Evolutionary conservation across 1,140 invertebrate genomes (phyloP).

Genomic region (Geopemphigus sp.): DNA sequence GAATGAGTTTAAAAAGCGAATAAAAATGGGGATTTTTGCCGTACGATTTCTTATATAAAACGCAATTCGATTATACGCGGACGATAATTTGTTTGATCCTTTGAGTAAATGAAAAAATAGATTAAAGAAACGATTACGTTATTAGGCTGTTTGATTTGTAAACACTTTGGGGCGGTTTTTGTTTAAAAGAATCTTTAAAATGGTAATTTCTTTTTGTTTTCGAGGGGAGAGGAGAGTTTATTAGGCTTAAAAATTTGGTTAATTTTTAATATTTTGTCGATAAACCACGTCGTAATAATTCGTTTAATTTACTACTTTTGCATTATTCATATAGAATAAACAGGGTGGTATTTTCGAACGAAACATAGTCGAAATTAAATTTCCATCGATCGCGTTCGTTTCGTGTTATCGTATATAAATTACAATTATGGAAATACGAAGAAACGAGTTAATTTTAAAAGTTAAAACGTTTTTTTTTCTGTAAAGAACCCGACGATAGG

Average conservation of each 20-base stretch:
- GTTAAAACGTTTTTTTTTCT: too few relatives aligned
- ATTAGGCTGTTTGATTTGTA: not conserved
- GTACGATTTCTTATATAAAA: not conserved
- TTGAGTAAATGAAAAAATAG: not conserved
- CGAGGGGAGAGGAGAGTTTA: not conserved
- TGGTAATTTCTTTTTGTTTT: not conserved
- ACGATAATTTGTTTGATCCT: conserved; percentile 23
- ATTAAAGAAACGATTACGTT: conserved; percentile 8
- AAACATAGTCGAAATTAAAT: too few relatives aligned
- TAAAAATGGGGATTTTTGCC: not conserved
- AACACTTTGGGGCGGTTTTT: not conserved
- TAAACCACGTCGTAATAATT: too few relatives aligned
- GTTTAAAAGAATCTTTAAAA: not conserved
- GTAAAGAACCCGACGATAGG: too few relatives aligned
- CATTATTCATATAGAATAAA: too few relatives aligned
- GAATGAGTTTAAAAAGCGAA: not conserved
- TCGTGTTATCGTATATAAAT: too few relatives aligned
- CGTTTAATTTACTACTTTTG: too few relatives aligned
- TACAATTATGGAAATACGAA: too few relatives aligned
- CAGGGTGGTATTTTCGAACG: too few relatives aligned
- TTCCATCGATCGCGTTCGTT: too few relatives aligned
- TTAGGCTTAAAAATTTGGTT: not conserved
- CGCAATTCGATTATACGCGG: not conserved
- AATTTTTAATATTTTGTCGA: not conserved
- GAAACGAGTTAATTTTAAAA: too few relatives aligned